phyloP scores from a whole-genome alignment of 1,140 invertebrate genomes.

The Drosophila nigromelanica region DNA sequence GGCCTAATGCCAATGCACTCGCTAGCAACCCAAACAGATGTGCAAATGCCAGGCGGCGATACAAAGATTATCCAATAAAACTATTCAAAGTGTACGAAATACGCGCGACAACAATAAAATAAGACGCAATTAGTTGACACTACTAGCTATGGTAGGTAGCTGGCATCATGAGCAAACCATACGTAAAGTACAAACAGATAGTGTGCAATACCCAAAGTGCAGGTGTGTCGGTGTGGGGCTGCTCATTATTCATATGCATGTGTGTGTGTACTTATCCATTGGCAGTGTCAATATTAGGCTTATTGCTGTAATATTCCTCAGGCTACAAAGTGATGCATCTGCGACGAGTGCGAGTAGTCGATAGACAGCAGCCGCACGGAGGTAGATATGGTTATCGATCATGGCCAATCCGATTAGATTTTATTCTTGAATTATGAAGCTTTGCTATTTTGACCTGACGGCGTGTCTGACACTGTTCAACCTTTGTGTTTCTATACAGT shows the following conservation, averaged over 20 bases:
- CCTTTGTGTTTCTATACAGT: slow-evolving; percentile 7
- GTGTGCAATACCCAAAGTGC: slow-evolving; percentile 12
- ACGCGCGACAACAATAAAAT: slow-evolving; percentile 46
- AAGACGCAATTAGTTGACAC: slow-evolving; percentile 71
- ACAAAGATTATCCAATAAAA: slow-evolving; percentile 31
- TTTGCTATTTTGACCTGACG: slow-evolving; percentile 23
- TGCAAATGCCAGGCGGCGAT: slow-evolving; percentile 20
- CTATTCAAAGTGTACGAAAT: slow-evolving; percentile 24
- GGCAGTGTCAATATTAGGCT: slow-evolving; percentile 37
- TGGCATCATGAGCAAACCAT: slow-evolving; percentile 40
- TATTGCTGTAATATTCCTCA: slow-evolving; percentile 41
- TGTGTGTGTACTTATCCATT: slow-evolving; percentile 10
- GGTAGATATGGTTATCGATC: slow-evolving; percentile 35
- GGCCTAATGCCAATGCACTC: neutral
- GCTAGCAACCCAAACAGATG: neutral
- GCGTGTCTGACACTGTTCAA: slow-evolving; percentile 3
- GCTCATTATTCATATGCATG: slow-evolving; percentile 21
- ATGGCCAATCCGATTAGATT: slow-evolving; percentile 23
- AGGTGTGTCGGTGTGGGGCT: slow-evolving; percentile 30
- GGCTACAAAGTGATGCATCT: slow-evolving; percentile 18
- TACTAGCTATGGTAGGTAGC: neutral
- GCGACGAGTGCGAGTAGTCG: slow-evolving; percentile 7
- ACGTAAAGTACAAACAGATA: slow-evolving; percentile 36
- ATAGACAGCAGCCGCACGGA: neutral
- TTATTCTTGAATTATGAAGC: slow-evolving; percentile 9